These are phyloP conservation scores for Dastarcus helophoroides DNA, from an alignment of 2,888 invertebrate species.

Conservation along the genomic window DNA sequence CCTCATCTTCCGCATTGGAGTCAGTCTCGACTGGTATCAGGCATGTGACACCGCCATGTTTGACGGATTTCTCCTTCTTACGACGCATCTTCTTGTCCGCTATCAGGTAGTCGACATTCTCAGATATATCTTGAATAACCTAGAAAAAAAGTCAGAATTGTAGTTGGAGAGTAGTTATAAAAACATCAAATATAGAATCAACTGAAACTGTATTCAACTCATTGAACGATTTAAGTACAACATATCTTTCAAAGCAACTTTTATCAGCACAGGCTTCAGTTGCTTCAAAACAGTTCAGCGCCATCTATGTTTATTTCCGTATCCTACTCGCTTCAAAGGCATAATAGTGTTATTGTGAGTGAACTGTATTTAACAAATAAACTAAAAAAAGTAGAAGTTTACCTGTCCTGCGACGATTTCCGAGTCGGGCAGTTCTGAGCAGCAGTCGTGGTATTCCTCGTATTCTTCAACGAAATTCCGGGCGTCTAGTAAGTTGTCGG, in stretches of 20 bases:
- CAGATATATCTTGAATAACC: constrained; percentile 21
- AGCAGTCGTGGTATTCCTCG: constrained; percentile 35
- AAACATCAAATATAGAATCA: no score
- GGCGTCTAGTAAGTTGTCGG: constrained; percentile 28
- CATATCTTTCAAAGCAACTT: no score
- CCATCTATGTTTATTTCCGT: no score
- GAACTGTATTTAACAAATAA: not conserved
- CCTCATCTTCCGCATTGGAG: constrained; percentile 35
- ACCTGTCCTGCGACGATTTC: no score
- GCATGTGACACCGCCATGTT: constrained; percentile 33
- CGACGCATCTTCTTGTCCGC: constrained; percentile 18
- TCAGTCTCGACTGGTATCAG: constrained; percentile 28
- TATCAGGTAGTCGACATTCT: constrained; percentile 21
- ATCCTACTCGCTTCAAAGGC: no score
- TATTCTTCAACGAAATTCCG: constrained; percentile 36
- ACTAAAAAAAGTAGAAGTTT: not conserved
- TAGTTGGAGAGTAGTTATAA: no score
- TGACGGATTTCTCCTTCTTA: constrained; percentile 31
- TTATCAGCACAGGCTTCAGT: no score
- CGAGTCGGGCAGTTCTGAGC: constrained; percentile 32
- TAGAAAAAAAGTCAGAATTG: not conserved
- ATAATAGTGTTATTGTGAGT: not conserved
- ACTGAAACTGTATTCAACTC: no score
- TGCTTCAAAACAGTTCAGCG: no score
- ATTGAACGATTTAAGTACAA: no score